Base-by-base conservation (phyloP, 2,888 invertebrate species). In the Cataglyphis albicans region DNA sequence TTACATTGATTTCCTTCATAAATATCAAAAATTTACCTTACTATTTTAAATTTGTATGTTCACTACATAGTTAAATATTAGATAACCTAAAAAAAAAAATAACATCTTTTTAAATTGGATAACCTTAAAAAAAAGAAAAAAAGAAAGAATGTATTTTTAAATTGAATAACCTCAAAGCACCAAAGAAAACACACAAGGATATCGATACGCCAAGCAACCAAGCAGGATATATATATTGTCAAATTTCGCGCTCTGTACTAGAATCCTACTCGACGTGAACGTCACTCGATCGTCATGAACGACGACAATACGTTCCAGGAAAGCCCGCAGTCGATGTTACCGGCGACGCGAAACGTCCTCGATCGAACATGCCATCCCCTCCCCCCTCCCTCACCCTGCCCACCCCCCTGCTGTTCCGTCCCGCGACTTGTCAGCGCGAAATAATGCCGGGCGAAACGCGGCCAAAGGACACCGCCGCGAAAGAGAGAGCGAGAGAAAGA, bases 331-430 rank as follows among this genome's bases (percentile, higher is more conserved):
- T 52, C 38, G 72, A 70, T 59, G 67, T 10, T 35, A 25, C 57
- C 78, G 73, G 73, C 78, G 57, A 57, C 57, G 38, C 72, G 78
- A 78, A n/a, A 78, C 78, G 57, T 78, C 32, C 78, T 80, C 78
- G 59, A 80, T 80, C 78, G 78, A 80, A 80, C 44, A 21, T 70
- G 21, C 6, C 48, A 44, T 29, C 52, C 21, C 64, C 21, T 6
- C 32, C 0, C 15, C 44, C 74, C 21, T 15, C 29, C 29, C 29
- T 2, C 29, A 2, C 29, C 29, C 29, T 29, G 29, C 15, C 1
- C 1, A n/a, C n/a, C 21, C 2, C 18, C 12, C 44, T 4, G 12
- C 5, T 21, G 12, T 21, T 41, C 32, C 18, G 72, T 70, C 57
- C 7, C 35, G 44, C 72, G 78, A 44, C 78, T 78, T 70, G 78